Conservation (phyloP, 2,113 vertebrate species). For the Paralichthys olivaceus region DNA sequence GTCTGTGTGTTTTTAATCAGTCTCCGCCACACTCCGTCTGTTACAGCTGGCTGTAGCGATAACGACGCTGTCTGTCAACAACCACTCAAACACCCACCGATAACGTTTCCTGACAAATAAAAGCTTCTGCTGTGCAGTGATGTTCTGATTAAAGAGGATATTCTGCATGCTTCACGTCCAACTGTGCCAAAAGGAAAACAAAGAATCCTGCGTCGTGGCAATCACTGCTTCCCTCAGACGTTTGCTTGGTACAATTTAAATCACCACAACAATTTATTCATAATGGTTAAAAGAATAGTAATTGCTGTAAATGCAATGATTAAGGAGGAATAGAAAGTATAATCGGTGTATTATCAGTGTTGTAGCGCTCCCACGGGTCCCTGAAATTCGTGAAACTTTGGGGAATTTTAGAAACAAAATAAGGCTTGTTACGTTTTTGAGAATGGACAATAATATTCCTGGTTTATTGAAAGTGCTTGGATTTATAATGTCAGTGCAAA, state of each 20-base stretch:
- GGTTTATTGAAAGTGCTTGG: too few relatives aligned
- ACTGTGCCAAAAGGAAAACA: neutral
- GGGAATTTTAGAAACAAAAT: neutral
- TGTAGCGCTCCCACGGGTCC: neutral
- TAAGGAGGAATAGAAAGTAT: neutral
- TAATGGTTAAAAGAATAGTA: neutral
- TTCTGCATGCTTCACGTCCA: neutral
- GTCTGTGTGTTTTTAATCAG: slow-evolving; percentile 5
- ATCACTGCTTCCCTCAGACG: neutral
- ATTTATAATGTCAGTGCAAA: too few relatives aligned
- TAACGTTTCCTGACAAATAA: slow-evolving; percentile 24
- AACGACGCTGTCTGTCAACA: slow-evolving; percentile 20
- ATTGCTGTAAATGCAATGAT: neutral
- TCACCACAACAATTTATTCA: too few relatives aligned
- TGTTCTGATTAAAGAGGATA: slow-evolving; percentile 3
- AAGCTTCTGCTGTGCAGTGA: neutral
- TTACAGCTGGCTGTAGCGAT: slow-evolving; percentile 13
- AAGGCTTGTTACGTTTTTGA: neutral
- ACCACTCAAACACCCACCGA: slow-evolving; percentile 20
- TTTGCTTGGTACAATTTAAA: neutral
- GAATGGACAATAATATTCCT: neutral
- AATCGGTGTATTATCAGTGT: neutral
- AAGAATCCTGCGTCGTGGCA: neutral
- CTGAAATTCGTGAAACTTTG: neutral
- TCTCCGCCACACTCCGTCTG: neutral